Percentiles rank a stretch among this genome's conserved stretches.
Evolutionary conservation across 1,140 invertebrate genomes (phyloP).

Genomic region (Lineus longissimus): DNA sequence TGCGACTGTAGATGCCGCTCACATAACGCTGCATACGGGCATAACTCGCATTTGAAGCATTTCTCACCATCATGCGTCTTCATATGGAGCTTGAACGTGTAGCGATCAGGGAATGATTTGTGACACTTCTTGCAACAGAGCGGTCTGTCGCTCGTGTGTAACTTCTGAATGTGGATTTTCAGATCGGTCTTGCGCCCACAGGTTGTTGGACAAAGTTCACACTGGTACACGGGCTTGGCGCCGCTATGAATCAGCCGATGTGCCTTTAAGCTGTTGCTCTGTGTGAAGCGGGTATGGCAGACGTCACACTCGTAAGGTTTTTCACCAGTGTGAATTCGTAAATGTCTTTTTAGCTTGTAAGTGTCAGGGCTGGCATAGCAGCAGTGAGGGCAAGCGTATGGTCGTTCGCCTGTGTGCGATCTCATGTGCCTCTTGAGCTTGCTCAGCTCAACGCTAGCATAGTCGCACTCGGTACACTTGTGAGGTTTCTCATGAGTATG

Average conservation of each 20-base stretch:
- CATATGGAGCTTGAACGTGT: slow-evolving; percentile 62
- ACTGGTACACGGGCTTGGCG: slow-evolving; percentile 92
- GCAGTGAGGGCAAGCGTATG: slow-evolving; percentile 79
- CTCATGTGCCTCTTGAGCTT: slow-evolving; percentile 90
- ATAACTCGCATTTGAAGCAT: slow-evolving; percentile 90
- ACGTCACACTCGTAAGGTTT: slow-evolving; percentile 87
- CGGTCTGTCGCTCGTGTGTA: slow-evolving; percentile 90
- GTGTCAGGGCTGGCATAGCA: slow-evolving; percentile 97
- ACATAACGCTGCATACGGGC: slow-evolving; percentile 90
- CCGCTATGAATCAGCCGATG: slow-evolving; percentile 93
- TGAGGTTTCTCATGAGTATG: slow-evolving; percentile 96
- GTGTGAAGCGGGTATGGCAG: slow-evolving; percentile 81
- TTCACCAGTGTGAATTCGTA: slow-evolving; percentile 91
- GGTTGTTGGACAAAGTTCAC: slow-evolving; percentile 91
- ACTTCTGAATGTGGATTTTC: slow-evolving; percentile 91
- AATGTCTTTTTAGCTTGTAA: slow-evolving; percentile 88
- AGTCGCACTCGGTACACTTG: slow-evolving; percentile 90
- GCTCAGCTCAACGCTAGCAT: slow-evolving; percentile 88
- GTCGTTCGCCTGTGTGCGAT: slow-evolving; percentile 70
- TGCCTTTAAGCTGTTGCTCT: slow-evolving; percentile 78
- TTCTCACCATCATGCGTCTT: slow-evolving; percentile 96
- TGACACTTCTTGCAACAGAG: slow-evolving; percentile 89
- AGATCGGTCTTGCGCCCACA: slow-evolving; percentile 96
- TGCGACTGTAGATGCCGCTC: slow-evolving; percentile 91
- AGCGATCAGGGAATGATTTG: slow-evolving; percentile 84